Percentiles rank a stretch among this genome's conserved stretches.
Evolutionary conservation across 1,140 invertebrate species (phyloP).

Genomic region (Lineus longissimus): DNA sequence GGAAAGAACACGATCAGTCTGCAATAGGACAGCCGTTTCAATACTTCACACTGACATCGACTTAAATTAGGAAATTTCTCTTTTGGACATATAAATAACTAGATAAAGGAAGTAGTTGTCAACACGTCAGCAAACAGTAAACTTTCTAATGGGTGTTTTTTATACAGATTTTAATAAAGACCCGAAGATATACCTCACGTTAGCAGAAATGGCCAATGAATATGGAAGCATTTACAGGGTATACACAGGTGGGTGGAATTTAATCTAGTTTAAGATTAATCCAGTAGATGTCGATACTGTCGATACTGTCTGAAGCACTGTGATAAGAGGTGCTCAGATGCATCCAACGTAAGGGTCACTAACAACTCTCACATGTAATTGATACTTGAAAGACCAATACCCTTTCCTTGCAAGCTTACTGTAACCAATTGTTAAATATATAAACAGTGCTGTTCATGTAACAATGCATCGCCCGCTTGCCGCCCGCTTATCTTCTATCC

Average conservation of each 20-base stretch:
- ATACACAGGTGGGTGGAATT: background rate
- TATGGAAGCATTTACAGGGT: background rate
- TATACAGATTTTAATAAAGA: too few relatives aligned
- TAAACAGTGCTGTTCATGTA: background rate
- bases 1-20: background rate
- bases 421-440: background rate
- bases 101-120: too few relatives aligned
- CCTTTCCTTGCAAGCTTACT: background rate
- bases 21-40: too few relatives aligned
- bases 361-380: background rate
- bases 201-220: background rate
- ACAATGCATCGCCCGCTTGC: background rate
- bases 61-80: too few relatives aligned
- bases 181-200: background rate
- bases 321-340: background rate
- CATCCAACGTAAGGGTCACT: background rate
- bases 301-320: background rate
- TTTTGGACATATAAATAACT: too few relatives aligned
- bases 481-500: background rate
- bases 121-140: too few relatives aligned
- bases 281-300: background rate
- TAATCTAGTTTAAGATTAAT: background rate
- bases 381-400: background rate
- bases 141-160: too few relatives aligned
- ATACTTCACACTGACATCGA: too few relatives aligned